Base-by-base conservation (phyloP, 2,113 vertebrate genomes). In the Passer montanus region DNA sequence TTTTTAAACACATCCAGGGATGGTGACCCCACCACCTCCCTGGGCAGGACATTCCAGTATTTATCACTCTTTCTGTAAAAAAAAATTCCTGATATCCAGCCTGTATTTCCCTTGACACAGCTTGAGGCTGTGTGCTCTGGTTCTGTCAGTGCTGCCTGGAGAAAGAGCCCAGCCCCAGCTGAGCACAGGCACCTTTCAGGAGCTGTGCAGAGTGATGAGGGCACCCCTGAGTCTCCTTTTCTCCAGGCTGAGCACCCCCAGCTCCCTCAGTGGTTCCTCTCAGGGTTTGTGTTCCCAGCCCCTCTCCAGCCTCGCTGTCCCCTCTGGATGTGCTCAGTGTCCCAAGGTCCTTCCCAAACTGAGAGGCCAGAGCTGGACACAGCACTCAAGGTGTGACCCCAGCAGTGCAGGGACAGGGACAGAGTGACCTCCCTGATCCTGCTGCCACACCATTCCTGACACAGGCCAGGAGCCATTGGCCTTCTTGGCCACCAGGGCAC, bases 241-340 rank as follows among this genome's bases (percentile, higher is more conserved):
- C 39, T 44, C 41, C 70, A 56, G 52, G 24, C 13, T 58, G 1
- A 46, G 15, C 31, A 35, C 2, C 19, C 24, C 41, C 41, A 74
- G 53, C 53, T 46, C 53, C 53, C 53, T 58, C 72, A 46, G 53
- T 1, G 1, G 0, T 21, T 56, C 70, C 31, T 28, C 52, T 13
- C 41, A 35, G 31, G 30, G 13, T 10, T 44, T 74, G 31, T 44
- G 53, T 16, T 44, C 52, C 41, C 6, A 74, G 24, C 24, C 41
- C 31, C 41, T 74, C 31, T 6, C 37, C 69, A 72, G 37, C 22
- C 39, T 15, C 2, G 5, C 4, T 27, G 5, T 7, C 39, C 4
- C 50, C 39, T 56, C 70, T 73, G 70, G 39, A 44, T 0, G 2
- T 0, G 1, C 52, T 56, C 23, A 69, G 23, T 0, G 0, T 56